Percentiles rank a stretch among this genome's conserved stretches.
These are phyloP conservation scores for Parnassius orleans DNA, from an alignment of 2,888 invertebrate species.

Conservation along the genomic window DNA sequence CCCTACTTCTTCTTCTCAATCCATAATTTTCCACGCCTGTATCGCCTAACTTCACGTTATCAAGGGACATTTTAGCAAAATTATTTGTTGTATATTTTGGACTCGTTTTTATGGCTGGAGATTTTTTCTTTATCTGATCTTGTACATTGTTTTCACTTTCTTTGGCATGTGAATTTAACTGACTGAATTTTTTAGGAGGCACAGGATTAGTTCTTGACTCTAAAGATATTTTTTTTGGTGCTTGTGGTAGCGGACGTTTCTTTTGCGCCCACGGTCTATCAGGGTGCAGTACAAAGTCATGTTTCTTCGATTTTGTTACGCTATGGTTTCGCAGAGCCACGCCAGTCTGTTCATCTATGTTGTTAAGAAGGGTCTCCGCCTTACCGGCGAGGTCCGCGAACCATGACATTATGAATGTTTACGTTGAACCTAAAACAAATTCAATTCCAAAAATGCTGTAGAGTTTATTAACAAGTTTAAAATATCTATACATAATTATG, in stretches of 20 bases:
- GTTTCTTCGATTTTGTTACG: slow-evolving; percentile 47
- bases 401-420: slow-evolving; percentile 83
- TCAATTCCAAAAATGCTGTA: slow-evolving; percentile 1
- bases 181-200: slow-evolving; percentile 36
- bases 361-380: slow-evolving; percentile 87
- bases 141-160: slow-evolving; percentile 37
- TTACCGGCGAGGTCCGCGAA: slow-evolving; percentile 86
- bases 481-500: neutral
- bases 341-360: slow-evolving; percentile 87
- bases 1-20: slow-evolving; percentile 58
- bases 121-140: slow-evolving; percentile 30
- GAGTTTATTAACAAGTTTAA: neutral
- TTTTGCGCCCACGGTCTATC: slow-evolving; percentile 45
- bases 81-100: slow-evolving; percentile 48
- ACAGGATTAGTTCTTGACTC: slow-evolving; percentile 28
- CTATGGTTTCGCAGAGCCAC: slow-evolving; percentile 77
- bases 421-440: slow-evolving; percentile 38
- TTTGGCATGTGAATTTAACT: slow-evolving; percentile 37
- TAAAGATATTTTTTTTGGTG: slow-evolving; percentile 37
- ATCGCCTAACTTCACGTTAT: slow-evolving; percentile 44
- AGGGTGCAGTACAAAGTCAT: slow-evolving; percentile 36
- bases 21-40: slow-evolving; percentile 40
- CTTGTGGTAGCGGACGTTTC: slow-evolving; percentile 40
- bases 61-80: slow-evolving; percentile 52
- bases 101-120: slow-evolving; percentile 40